Evolutionary conservation across 2,113 vertebrate genomes (phyloP), one percentile per base, ranked within the genome.

Genomic region (Mystacornis crossleyi): DNA sequence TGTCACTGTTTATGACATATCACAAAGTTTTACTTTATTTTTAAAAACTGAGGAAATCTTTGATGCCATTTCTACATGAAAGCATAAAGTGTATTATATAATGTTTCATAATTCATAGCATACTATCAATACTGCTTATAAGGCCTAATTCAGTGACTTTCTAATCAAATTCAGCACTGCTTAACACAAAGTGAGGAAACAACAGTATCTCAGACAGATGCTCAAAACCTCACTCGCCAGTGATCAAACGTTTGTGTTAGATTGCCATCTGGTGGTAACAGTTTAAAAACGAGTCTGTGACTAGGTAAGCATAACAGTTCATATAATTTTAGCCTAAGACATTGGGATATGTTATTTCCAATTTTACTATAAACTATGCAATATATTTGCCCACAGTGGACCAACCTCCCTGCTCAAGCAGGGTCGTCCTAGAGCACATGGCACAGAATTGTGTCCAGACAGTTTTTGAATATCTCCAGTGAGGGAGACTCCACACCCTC

Each of bases 231-330:
- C 14, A 18, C 12, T 61, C 19, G 38, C 8, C 31, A 19, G 7
- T 17, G 12, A 29, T 8, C 42, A 74, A 70, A 90, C 47, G 19
- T 74, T 93, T 95, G 81, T 97, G 83, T 89, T 90, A 96, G 81
- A 73, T 18, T 55, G 97, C 98, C 98, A 97, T 80, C 98, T 98
- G 90, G 90, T 96, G 98, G 96, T 71, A 6, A 1, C 16, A 9
- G 0, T 1, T 54, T 61, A 11, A 58, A 78, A 84, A 42, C 69
- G 0, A 65, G 0, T 19, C 11, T 69, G 18, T 20, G 17, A 26
- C 17, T 19, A 34, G 6, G 6, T 23, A 51, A 74, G 10, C 29
- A 3, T 4, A 71, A 45, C 10, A 6, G 18, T 48, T 26, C 18
- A 4, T 14, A 17, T 29, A 80, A 69, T 40, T 82, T 86, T 65